Evolutionary conservation across 1,140 invertebrate species (phyloP).

Genomic region (Mamestra configurata): DNA sequence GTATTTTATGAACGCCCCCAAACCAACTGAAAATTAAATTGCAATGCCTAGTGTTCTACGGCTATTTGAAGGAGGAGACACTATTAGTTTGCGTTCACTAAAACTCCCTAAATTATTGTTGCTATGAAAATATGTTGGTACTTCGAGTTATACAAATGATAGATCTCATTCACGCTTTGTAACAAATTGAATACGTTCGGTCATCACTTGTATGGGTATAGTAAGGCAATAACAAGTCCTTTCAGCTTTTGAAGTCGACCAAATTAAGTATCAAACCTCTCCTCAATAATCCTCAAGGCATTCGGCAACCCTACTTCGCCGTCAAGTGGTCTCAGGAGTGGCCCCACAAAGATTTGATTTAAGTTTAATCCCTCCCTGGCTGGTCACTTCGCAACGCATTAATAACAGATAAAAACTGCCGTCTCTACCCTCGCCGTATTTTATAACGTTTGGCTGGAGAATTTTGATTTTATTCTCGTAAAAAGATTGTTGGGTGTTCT

Average conservation of each 20-base stretch:
- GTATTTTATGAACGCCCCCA: too few relatives aligned
- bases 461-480: slow-evolving; percentile 8
- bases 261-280: not conserved
- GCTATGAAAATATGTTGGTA: too few relatives aligned
- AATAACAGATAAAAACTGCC: slow-evolving; percentile 43
- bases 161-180: too few relatives aligned
- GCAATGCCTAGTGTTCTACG: not conserved
- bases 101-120: too few relatives aligned
- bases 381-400: slow-evolving; percentile 42
- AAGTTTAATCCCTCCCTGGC: slow-evolving; percentile 27
- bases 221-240: not conserved
- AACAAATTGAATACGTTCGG: too few relatives aligned
- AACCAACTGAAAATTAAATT: not conserved
- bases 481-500: not conserved
- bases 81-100: too few relatives aligned
- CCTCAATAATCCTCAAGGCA: not conserved
- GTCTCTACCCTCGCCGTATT: slow-evolving; percentile 6
- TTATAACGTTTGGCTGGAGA: slow-evolving; percentile 32
- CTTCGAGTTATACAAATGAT: too few relatives aligned
- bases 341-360: slow-evolving; percentile 41
- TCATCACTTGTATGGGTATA: not conserved
- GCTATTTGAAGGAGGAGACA: not conserved
- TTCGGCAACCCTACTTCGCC: slow-evolving; percentile 4
- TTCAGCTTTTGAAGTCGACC: not conserved
- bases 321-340: slow-evolving; percentile 17